Evolutionary conservation across 2,797 vertebrate genomes (phyloP), one percentile per base, ranked within the genome.

Genomic region (Anabas testudineus): DNA sequence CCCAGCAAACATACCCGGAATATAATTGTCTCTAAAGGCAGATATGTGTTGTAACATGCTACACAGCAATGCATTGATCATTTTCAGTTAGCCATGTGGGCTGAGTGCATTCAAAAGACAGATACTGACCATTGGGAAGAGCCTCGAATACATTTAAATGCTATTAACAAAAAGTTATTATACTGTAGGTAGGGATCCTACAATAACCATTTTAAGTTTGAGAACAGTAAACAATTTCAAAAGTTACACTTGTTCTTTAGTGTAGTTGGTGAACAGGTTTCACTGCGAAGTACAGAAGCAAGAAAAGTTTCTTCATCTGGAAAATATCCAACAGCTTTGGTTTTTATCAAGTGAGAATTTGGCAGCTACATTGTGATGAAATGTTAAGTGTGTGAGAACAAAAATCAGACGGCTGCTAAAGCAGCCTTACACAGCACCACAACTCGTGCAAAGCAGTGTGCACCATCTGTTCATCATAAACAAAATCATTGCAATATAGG

Each of bases 341-440:
- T 28, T 63, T 66, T 59, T 37, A 54, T 37, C 21, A 42, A 62
- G 28, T 55, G 47, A 37, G 37, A 62, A 15, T n/a, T 36, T 64
- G 67, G 62, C 15, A 65, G 39, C 41, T 59, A 71, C 55, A 47
- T 19, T 62, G 54, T 26, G 51, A 56, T 68, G 37, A 69, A 51
- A 51, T 34, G 36, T 56, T 42, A 68, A 57, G 10, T 10, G 22
- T 10, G 53, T 73, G 49, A 48, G 24, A 36, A 18, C 5, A 3
- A 26, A 51, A 70, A 28, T 19, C 48, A 19, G 43, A 57, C 19
- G 54, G 13, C 26, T 57, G 55, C 55, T n/a, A 30, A 74, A 66
- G 47, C 71, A 9, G 69, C 21, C 32, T 43, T 22, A 12, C 51
- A 37, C n/a, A n/a, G 16, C 63, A 32, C 21, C 21, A 45, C 55